Base-by-base conservation (phyloP, 1,140 invertebrate species). In the Chionoecetes opilio region DNA sequence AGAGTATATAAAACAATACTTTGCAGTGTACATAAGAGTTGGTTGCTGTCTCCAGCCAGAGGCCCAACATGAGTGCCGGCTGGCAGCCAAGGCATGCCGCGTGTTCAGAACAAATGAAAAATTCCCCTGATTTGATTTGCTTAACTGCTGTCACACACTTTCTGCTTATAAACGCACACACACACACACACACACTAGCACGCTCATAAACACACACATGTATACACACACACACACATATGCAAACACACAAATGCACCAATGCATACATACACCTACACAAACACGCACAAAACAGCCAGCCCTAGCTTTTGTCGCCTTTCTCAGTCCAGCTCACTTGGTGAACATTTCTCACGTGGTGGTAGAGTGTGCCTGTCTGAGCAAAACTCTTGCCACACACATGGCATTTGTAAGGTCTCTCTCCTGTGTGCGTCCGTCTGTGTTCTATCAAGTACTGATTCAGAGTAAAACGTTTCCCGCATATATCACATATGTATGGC, bases 401-500 rank as follows among this genome's bases (percentile, higher is more conserved):
- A 92, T 98, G 98, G 96, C 98, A 98, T 6, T 97, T 97, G 96
- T 98, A 98, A 0, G 98, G 98, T 96, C 98, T 98, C 96, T 98
- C 98, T 0, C 99, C 97, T 0, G 96, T 97, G 98, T 0, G 98
- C 98, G 97, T 99, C 29, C 98, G 97, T 98, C 98, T 97, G 97
- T 99, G 98, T 6, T 99, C 98, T 97, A 99, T 99, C 17, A 99
- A 97, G 97, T 99, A 98, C 97, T 99, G 99, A 46, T 98, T 96
- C 82, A 96, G 93, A 41, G 97, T 97, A 96, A 97, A 97, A 3
- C 97, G 96, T 95, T 97, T 97, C 29, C 97, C 96, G 96, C 97
- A 97, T 96, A 97, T 96, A 34, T 96, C 96, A 96, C 97, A 97
- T 87, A 96, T 96, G 96, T 97, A 97, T 32, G 97, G 97, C 93